These are phyloP conservation scores for Proisotoma minuta DNA, from an alignment of 2,888 invertebrate species.

Conservation along the genomic window DNA sequence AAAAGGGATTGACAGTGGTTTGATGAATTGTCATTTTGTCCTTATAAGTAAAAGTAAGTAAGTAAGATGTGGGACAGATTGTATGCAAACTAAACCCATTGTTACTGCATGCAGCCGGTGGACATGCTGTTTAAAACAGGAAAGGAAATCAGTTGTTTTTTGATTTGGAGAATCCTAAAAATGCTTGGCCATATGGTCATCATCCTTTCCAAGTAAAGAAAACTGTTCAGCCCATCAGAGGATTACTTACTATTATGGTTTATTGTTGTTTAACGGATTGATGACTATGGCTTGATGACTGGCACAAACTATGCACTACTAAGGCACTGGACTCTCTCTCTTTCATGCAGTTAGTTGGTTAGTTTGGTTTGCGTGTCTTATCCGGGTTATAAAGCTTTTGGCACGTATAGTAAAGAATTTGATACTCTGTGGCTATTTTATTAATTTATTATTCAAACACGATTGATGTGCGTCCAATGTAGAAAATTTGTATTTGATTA, in stretches of 20 bases:
- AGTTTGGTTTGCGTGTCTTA: constrained; percentile 12
- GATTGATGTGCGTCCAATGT: constrained; percentile 15
- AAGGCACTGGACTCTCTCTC: constrained; percentile 2
- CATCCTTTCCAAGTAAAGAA: background rate
- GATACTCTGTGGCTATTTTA: background rate
- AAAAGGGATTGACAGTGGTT: constrained; percentile 41
- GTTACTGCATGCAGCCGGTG: background rate
- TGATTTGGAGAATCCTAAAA: constrained; percentile 16
- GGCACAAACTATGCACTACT: background rate
- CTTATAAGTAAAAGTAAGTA: constrained; percentile 16
- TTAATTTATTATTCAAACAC: constrained; percentile 2
- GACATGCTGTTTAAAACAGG: background rate
- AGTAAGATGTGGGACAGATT: background rate
- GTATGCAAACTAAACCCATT: constrained; percentile 9
- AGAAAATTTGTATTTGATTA: constrained; percentile 40
- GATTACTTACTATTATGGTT: constrained; percentile 4
- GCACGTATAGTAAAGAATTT: constrained; percentile 27
- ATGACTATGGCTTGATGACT: constrained; percentile 4
- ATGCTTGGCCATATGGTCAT: constrained; percentile 17
- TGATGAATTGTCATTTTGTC: constrained; percentile 42
- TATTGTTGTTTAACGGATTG: constrained; percentile 11
- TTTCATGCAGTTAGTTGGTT: background rate
- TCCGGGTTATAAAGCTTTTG: constrained; percentile 29
- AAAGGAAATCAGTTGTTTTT: constrained; percentile 14
- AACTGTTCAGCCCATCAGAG: background rate